phyloP scores from a whole-genome alignment of 2,888 invertebrate species.

The Cremastinae sp. region DNA sequence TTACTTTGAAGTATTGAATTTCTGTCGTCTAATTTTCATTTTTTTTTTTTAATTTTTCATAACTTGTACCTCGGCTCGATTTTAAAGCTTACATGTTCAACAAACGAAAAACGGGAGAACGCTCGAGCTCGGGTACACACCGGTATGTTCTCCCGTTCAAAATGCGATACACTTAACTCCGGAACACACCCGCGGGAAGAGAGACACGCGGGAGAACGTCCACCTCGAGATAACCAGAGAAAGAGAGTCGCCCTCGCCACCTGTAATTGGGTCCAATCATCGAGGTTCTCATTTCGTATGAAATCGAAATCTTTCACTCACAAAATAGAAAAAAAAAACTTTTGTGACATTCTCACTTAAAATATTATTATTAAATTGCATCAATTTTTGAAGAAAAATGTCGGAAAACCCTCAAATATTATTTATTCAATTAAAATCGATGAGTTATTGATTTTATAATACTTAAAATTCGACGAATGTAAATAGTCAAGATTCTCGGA shows the following conservation, averaged over 20 bases:
- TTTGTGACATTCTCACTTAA: no score
- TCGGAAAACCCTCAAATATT: no score
- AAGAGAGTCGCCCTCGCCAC: constrained; percentile 74
- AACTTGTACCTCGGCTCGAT: constrained; percentile 4
- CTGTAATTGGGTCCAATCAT: constrained; percentile 78
- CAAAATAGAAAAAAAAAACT: no score
- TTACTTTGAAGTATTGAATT: no score
- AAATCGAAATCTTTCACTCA: no score
- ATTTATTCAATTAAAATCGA: no score
- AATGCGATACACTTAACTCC: constrained; percentile 61
- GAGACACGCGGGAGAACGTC: constrained; percentile 70
- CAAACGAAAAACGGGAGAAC: constrained; percentile 52
- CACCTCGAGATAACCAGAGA: constrained; percentile 55
- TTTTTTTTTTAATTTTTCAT: constrained; percentile 1
- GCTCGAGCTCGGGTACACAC: constrained; percentile 40
- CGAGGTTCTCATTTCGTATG: constrained; percentile 70
- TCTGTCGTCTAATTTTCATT: constrained; percentile 48
- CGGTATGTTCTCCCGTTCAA: constrained; percentile 65
- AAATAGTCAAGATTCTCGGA: no score
- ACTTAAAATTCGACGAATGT: no score
- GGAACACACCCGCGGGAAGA: constrained; percentile 60
- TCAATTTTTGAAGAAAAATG: no score
- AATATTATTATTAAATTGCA: no score
- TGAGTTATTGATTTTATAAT: no score
- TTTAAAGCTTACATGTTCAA: constrained; percentile 34